Base-by-base conservation (phyloP, 2,888 invertebrate genomes). In the Andrena praecox region DNA sequence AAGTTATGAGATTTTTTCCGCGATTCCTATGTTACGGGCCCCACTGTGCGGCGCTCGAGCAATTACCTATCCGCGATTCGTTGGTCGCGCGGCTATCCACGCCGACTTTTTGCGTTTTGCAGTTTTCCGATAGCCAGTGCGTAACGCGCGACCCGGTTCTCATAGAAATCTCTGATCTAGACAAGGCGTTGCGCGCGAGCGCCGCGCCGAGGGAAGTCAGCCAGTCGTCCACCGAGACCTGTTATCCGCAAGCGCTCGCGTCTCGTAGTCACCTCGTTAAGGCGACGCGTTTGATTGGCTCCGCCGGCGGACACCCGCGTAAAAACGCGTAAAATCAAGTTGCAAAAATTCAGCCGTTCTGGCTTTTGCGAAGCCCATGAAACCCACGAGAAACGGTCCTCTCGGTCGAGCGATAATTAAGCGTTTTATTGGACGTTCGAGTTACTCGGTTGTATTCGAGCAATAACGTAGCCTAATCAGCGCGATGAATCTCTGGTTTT, bases 261-360 rank as follows among this genome's bases (percentile, higher is more conserved):
- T 35, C 20, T 12, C 33, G 8, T 35, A 89, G 85, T 87, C 86
- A 54, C 75, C 84, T 90, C 86, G 90, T 91, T 90, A 90, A 91
- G 84, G 77, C 84, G 81, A 87, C 71, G 78, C 75, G 80, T 87
- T 84, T 82, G 86, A 89, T 87, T 89, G 82, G 82, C 80, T 84
- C 78, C 75, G 80, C 73, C 73, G 31, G 5, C 29, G 67, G n/a
- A 10, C 48, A 33, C 12, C 31, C 68, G 35, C 27, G 31, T 56
- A 20, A 54, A 63, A 31, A 42, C 50, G 59, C 77, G 54, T 79
- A 64, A 66, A 70, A 67, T 48, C 48, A 3, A 0, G 27, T 6
- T 6, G 59, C 10, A 67, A 77, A 70, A 72, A 67, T 73, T 67
- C 20, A 6, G 7, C n/a, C 3, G 59, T 29, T 6, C 48, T 64